phyloP scores from a whole-genome alignment of 2,797 vertebrate species.

The Nothura maculosa region DNA sequence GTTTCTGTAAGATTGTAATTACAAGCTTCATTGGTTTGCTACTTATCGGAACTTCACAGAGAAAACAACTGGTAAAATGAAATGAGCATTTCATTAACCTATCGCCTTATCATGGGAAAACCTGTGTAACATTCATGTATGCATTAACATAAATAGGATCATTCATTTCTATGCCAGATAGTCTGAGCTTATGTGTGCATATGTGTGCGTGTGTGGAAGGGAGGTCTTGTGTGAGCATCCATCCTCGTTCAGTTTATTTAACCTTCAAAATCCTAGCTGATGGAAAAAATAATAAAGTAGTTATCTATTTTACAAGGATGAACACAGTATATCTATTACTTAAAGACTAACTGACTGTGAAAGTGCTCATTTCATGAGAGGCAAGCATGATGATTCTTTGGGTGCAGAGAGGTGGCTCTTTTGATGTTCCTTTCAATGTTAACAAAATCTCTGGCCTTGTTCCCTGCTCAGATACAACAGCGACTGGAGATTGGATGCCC shows the following conservation, averaged over 20 bases:
- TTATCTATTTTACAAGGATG: constrained; percentile 99
- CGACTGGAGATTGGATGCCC: constrained; percentile 98
- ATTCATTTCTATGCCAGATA: constrained; percentile 98
- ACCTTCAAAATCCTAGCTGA: constrained; percentile 98
- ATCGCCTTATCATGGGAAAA: constrained; percentile 99
- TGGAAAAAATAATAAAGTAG: constrained; percentile 98
- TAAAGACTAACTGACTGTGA: constrained; percentile 99
- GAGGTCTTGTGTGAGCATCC: constrained; percentile 84
- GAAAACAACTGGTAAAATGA: constrained; percentile 99
- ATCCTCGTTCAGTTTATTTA: constrained; percentile 96
- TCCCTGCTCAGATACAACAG: constrained; percentile 97
- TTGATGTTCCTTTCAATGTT: constrained; percentile 98
- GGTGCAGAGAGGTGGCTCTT: constrained; percentile 91
- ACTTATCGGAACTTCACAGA: constrained; percentile 99
- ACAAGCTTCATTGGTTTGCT: constrained; percentile 99
- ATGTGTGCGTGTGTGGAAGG: constrained; percentile 71
- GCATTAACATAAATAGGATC: constrained; percentile 99
- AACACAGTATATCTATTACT: constrained; percentile 99
- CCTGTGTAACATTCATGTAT: constrained; percentile 99
- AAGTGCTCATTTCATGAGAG: constrained; percentile 94
- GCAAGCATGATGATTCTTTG: constrained; percentile 88
- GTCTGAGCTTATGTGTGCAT: constrained; percentile 83
- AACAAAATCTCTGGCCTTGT: constrained; percentile 99
- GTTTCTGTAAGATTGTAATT: constrained; percentile 99
- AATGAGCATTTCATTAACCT: constrained; percentile 99